Conservation (phyloP, 2,888 invertebrate genomes). For the Dryococelus australis region DNA sequence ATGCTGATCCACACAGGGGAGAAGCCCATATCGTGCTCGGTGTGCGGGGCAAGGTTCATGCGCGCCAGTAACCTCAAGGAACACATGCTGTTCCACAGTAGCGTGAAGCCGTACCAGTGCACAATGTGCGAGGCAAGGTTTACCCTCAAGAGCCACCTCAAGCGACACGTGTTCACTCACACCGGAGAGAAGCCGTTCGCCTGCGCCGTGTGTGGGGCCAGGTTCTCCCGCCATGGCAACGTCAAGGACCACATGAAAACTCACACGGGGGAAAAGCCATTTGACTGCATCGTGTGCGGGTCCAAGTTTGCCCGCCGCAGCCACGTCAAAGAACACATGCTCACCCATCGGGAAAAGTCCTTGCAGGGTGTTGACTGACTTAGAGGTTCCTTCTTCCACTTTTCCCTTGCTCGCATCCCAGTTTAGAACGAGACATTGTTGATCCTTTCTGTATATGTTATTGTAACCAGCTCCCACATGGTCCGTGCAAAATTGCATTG, state of each 20-base stretch:
- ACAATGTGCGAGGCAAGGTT: background rate
- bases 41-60: background rate
- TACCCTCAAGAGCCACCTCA: conserved; percentile 1
- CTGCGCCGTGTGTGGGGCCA: background rate
- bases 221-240: background rate
- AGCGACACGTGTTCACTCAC: background rate
- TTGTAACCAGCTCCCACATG: too few species aligned
- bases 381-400: background rate
- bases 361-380: background rate
- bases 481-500: too few species aligned
- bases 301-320: background rate
- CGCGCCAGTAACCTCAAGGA: background rate
- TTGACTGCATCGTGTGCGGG: background rate
- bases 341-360: background rate
- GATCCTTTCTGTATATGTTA: too few species aligned
- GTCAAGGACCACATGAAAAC: conserved; percentile 16
- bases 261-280: conserved; percentile 1
- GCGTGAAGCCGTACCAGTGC: background rate
- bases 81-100: background rate
- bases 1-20: background rate
- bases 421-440: too few species aligned
- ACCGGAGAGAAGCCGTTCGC: background rate
- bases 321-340: background rate
- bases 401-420: too few species aligned
- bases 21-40: background rate